Base-by-base conservation (phyloP, 2,797 vertebrate genomes). In the Scarus forsteni region DNA sequence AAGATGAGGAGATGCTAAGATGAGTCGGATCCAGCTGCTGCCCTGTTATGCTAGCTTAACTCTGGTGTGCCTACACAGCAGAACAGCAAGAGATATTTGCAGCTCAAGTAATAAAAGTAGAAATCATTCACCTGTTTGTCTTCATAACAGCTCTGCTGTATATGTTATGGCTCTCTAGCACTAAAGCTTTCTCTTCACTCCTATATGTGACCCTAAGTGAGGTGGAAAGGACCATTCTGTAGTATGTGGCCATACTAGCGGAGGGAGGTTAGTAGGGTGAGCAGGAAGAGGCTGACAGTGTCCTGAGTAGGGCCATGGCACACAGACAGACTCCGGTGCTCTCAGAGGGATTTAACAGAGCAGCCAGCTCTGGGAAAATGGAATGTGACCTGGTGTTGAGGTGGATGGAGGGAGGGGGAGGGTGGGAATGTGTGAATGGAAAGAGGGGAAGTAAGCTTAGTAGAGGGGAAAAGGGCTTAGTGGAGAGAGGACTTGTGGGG, bases 301-400 rank as follows among this genome's bases (percentile, higher is more conserved):
- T 78, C 71, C 76, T 63, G 79, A 77, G 83, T 51, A 39, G 58
- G 73, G 70, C 73, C 69, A 56, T 14, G 39, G 61, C 66, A 52
- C 53, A 57, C 48, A 42, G 63, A 83, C 50, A 44, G 66, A 83
- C 81, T 61, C 75, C 27, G 51, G 71, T 49, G 65, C 70, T 87
- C 79, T 88, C 82, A 75, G 51, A 66, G 70, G 68, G 81, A 78
- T 81, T 87, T 86, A 88, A 66, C 53, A 66, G 34, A 77, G 67
- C 78, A 85, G 85, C 79, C 74, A 74, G 74, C 74, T 80, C 66
- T 15, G 15, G 66, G 75, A 84, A 83, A 83, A 77, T 80, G 66
- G 68, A 62, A 82, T 77, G 73, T 77, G 85, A 88, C 73, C 70
- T 72, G 59, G 50, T 63, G 73, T 42, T 60, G 70, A 79, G 54